Evolutionary conservation across 2,888 invertebrate species (phyloP).

Genomic region (Bruchidius siliquastri): DNA sequence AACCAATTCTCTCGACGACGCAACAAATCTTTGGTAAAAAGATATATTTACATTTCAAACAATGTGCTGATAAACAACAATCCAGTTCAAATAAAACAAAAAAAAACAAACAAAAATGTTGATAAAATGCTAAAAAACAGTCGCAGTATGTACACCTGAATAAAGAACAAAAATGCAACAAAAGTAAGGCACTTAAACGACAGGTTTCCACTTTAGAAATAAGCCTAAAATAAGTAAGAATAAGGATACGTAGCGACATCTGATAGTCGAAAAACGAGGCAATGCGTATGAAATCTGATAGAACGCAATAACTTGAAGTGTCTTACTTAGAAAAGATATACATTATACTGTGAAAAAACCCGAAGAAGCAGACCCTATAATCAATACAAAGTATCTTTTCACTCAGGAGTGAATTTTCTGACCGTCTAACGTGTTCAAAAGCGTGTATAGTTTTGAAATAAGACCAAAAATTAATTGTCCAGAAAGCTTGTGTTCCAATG

Average conservation of each 20-base stretch:
- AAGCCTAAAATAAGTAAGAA: not conserved
- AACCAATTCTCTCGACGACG: not conserved
- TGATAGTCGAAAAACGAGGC: no score
- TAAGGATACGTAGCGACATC: not conserved
- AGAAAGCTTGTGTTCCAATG: no score
- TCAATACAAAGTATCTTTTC: no score
- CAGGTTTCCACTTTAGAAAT: not conserved
- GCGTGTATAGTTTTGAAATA: no score
- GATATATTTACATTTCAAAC: conserved; percentile 7
- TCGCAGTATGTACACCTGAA: conserved; percentile 1
- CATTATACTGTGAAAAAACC: no score
- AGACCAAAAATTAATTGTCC: no score
- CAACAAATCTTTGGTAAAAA: conserved; percentile 4
- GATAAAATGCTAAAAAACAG: conserved; percentile 2
- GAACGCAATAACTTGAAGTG: no score
- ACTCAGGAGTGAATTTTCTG: no score
- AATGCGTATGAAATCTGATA: no score
- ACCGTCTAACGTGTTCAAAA: no score
- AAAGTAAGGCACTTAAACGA: conserved; percentile 11
- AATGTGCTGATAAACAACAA: conserved; percentile 6
- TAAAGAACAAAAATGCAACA: conserved; percentile 10
- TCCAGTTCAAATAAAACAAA: conserved; percentile 6
- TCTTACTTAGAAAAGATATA: no score
- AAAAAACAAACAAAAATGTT: conserved; percentile 8
- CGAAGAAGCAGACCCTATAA: no score